These are phyloP conservation scores for Malacoctenus gilli DNA, from an alignment of 2,797 vertebrate genomes.

Conservation along the genomic window DNA sequence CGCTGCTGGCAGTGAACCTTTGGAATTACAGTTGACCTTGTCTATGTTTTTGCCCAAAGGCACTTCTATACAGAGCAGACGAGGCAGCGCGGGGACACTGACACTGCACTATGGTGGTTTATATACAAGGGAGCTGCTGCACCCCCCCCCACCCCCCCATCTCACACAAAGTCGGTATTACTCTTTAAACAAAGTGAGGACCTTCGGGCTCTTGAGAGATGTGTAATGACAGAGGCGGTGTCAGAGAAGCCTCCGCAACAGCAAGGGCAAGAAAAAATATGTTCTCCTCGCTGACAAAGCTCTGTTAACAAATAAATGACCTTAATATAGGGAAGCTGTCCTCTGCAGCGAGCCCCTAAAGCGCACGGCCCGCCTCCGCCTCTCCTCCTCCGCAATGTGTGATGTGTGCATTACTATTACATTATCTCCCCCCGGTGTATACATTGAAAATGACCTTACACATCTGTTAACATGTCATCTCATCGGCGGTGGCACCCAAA, in stretches of 20 bases:
- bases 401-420: constrained; percentile 75
- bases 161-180: constrained; percentile 41
- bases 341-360: constrained; percentile 64
- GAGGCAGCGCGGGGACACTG: constrained; percentile 37
- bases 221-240: constrained; percentile 51
- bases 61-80: constrained; percentile 58
- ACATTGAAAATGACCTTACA: constrained; percentile 78
- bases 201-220: constrained; percentile 53
- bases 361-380: constrained; percentile 40
- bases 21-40: constrained; percentile 71
- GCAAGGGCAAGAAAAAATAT: constrained; percentile 63
- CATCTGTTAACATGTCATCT: constrained; percentile 80
- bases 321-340: constrained; percentile 68
- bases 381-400: constrained; percentile 47
- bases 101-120: constrained; percentile 41
- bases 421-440: constrained; percentile 72
- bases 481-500: constrained; percentile 71
- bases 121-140: constrained; percentile 31
- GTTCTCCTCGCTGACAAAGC: constrained; percentile 54
- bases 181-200: constrained; percentile 49
- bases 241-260: constrained; percentile 52
- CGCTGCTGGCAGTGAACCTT: constrained; percentile 63
- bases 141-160: constrained; percentile 10
- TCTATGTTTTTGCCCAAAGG: constrained; percentile 64
- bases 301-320: constrained; percentile 70